Percentiles rank a stretch among this genome's conserved stretches.
These are phyloP conservation scores for Neosilurus hyrtlii DNA, from an alignment of 2,797 vertebrate genomes.

Conservation along the genomic window DNA sequence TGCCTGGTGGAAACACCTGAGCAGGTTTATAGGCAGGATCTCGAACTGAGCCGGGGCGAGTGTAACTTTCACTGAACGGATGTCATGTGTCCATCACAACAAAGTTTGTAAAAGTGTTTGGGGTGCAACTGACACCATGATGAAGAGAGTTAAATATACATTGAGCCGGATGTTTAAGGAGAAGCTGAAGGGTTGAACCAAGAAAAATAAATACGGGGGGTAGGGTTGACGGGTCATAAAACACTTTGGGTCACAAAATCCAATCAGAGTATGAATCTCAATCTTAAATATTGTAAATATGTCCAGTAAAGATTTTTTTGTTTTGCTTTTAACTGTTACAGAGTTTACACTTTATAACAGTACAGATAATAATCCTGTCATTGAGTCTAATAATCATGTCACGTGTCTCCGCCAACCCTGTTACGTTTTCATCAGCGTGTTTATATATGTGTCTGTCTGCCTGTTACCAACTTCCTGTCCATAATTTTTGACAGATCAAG, in stretches of 20 bases:
- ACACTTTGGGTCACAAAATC: not conserved
- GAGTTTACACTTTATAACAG: not conserved
- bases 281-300: not conserved
- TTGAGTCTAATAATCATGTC: too few relatives aligned
- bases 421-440: too few relatives aligned
- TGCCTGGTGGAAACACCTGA: conserved; percentile 71
- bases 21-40: conserved; percentile 59
- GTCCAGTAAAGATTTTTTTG: not conserved
- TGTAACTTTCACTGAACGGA: conserved; percentile 34
- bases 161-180: conserved; percentile 26
- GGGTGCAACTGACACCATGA: conserved; percentile 20
- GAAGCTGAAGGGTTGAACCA: not conserved
- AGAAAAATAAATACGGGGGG: not conserved
- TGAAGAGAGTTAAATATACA: conserved; percentile 8
- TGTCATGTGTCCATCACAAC: conserved; percentile 26
- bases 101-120: conserved; percentile 39
- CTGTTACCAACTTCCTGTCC: too few relatives aligned
- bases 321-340: not conserved
- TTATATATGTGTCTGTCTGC: too few relatives aligned
- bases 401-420: too few relatives aligned
- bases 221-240: not conserved
- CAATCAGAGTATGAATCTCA: too few relatives aligned
- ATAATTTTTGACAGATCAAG: too few relatives aligned
- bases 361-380: not conserved
- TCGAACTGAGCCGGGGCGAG: not conserved